phyloP scores from a whole-genome alignment of 1,140 invertebrate species.

The Zaprionus tsacasi region DNA sequence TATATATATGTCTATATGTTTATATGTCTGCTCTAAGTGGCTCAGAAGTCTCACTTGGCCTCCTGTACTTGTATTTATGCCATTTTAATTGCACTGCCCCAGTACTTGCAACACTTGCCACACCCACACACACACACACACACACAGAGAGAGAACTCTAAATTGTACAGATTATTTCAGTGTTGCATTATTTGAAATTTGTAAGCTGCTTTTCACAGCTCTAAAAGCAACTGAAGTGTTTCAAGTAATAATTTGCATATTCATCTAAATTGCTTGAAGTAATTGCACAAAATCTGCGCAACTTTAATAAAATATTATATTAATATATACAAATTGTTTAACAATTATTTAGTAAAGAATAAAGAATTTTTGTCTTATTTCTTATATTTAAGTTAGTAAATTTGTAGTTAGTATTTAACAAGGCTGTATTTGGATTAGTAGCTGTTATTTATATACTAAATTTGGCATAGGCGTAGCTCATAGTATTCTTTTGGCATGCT shows the following conservation, averaged over 20 bases:
- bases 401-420: neutral
- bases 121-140: constrained; percentile 1
- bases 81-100: constrained; percentile 60
- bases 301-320: neutral
- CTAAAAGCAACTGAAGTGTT: neutral
- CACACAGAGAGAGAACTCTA: neutral
- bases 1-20: neutral
- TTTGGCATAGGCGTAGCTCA: neutral
- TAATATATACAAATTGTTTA: too few species aligned
- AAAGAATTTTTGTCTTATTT: too few species aligned
- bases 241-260: neutral
- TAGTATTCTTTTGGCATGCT: neutral
- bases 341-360: too few species aligned
- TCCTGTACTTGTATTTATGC: constrained; percentile 17
- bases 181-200: constrained; percentile 13
- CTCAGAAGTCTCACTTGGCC: constrained; percentile 35
- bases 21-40: constrained; percentile 43
- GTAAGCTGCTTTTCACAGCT: neutral
- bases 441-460: neutral
- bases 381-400: neutral
- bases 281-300: neutral
- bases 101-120: constrained; percentile 40
- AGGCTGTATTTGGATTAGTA: neutral
- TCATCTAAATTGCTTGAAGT: neutral
- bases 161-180: constrained; percentile 24